Percentiles rank a stretch among this genome's conserved stretches.
phyloP scores from a whole-genome alignment of 2,888 invertebrate genomes.

The Branchipolynoe longqiensis region DNA sequence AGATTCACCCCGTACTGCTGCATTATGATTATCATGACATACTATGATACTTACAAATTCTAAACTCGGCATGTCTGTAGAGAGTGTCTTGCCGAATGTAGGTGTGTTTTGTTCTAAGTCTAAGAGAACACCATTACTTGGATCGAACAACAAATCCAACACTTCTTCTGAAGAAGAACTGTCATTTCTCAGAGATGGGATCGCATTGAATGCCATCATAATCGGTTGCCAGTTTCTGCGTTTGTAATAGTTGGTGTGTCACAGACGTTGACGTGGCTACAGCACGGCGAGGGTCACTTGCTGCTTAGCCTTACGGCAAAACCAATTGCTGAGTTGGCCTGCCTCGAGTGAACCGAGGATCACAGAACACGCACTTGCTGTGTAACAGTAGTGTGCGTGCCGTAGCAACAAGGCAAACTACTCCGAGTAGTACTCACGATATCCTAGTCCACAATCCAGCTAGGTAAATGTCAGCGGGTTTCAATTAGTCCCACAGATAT shows the following conservation, averaged over 20 bases:
- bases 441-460: not conserved
- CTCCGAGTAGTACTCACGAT: not conserved
- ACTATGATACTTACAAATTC: slow-evolving; percentile 43
- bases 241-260: not conserved
- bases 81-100: not conserved
- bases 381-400: not conserved
- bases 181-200: not conserved
- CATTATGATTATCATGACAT: not conserved
- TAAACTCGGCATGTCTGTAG: slow-evolving; percentile 44
- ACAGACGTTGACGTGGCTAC: slow-evolving; percentile 20
- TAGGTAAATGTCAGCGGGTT: too few species aligned
- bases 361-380: not conserved
- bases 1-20: too few species aligned
- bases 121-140: slow-evolving; percentile 34
- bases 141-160: slow-evolving; percentile 58
- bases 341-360: not conserved
- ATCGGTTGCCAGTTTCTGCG: too few species aligned
- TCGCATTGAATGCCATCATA: slow-evolving; percentile 4
- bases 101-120: not conserved
- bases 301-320: not conserved
- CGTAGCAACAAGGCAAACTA: too few species aligned
- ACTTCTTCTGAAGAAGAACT: slow-evolving; percentile 47
- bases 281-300: slow-evolving; percentile 5
- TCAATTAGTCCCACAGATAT: too few species aligned
- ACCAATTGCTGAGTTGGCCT: not conserved